phyloP scores from a whole-genome alignment of 2,888 invertebrate genomes.

The Cephonodes hylas region DNA sequence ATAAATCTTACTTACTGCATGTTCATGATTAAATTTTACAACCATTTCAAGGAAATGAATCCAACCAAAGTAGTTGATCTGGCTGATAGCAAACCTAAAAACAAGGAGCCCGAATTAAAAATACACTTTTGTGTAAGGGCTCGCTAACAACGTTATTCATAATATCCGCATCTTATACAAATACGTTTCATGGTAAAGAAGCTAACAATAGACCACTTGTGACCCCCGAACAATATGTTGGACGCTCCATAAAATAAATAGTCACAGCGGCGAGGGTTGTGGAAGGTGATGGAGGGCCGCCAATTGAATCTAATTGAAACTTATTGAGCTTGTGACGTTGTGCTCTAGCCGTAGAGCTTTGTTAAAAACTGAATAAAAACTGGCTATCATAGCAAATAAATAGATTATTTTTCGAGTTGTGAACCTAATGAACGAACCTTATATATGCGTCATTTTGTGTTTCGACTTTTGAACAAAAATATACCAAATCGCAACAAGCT shows the following conservation, averaged over 20 bases:
- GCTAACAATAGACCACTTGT: conserved; percentile 14
- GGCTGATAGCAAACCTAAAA: not conserved
- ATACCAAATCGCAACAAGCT: too few species aligned
- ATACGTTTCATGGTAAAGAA: not conserved
- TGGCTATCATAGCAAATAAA: too few species aligned
- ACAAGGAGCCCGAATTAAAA: not conserved
- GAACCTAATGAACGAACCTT: too few species aligned
- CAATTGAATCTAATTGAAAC: conserved; percentile 74
- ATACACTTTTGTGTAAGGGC: not conserved
- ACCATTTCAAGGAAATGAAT: too few species aligned
- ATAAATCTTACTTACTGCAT: too few species aligned
- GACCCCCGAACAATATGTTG: conserved; percentile 17
- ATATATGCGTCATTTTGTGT: too few species aligned
- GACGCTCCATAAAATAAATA: conserved; percentile 24
- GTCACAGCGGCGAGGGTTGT: conserved; percentile 60
- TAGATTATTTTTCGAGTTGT: too few species aligned
- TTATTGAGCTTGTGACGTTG: conserved; percentile 57
- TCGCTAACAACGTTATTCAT: conserved; percentile 5
- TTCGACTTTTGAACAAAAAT: too few species aligned
- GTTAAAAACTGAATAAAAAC: not conserved
- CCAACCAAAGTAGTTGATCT: too few species aligned
- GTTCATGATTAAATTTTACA: too few species aligned
- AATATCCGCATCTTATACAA: conserved; percentile 9
- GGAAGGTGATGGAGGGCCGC: conserved; percentile 66
- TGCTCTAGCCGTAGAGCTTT: conserved; percentile 20